Percentiles rank a stretch among this genome's conserved stretches.
phyloP scores from a whole-genome alignment of 2,888 invertebrate genomes.

The Electrophaes corylata region DNA sequence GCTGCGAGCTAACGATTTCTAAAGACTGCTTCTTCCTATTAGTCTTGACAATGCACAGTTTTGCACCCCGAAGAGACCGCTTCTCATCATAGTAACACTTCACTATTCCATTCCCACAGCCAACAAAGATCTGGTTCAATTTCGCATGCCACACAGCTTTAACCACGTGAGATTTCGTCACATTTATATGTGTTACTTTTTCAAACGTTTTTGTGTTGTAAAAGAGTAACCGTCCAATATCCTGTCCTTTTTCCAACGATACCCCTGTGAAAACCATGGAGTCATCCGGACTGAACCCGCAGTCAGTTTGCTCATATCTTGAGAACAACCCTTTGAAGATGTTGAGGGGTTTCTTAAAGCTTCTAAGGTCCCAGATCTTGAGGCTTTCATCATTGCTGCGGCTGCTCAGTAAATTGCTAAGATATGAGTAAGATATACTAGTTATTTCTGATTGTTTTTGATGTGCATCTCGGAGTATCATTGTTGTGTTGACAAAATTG shows the following conservation, averaged over 20 bases:
- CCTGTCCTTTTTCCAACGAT: constrained; percentile 87
- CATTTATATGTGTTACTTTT: constrained; percentile 88
- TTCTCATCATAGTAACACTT: constrained; percentile 96
- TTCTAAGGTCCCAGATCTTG: constrained; percentile 96
- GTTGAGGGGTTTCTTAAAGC: constrained; percentile 91
- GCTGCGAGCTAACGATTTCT: constrained; percentile 94
- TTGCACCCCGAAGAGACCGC: constrained; percentile 94
- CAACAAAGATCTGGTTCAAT: constrained; percentile 97
- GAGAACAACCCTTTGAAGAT: constrained; percentile 89
- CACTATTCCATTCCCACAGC: constrained; percentile 95
- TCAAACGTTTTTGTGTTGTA: constrained; percentile 91
- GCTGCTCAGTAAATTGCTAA: constrained; percentile 90
- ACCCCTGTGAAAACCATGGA: constrained; percentile 94
- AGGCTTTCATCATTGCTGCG: constrained; percentile 96
- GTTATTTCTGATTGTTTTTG: constrained; percentile 91
- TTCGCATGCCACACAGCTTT: constrained; percentile 98
- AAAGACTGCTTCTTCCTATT: constrained; percentile 91
- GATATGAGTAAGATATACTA: constrained; percentile 94
- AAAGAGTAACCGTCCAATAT: constrained; percentile 89
- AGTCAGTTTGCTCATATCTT: constrained; percentile 92
- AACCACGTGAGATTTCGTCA: constrained; percentile 92
- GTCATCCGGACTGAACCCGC: constrained; percentile 97
- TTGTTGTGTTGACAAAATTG: constrained; percentile 94
- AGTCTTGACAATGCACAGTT: constrained; percentile 93
- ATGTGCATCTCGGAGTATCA: constrained; percentile 92